phyloP scores from a whole-genome alignment of 2,888 invertebrate genomes.

The Archips xylosteana region DNA sequence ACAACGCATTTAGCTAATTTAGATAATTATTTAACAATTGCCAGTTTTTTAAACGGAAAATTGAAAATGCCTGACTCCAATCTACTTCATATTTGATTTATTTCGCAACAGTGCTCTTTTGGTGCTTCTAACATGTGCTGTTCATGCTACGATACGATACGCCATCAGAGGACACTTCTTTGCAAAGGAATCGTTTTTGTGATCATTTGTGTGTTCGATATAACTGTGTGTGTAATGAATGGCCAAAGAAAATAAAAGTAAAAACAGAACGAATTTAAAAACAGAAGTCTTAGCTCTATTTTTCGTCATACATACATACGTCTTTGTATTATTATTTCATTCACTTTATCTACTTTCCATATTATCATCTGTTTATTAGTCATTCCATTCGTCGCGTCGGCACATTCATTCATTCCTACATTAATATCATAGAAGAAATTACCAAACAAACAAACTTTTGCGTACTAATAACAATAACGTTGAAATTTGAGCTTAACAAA shows the following conservation, averaged over 20 bases:
- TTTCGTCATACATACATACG: too few species aligned
- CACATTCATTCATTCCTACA: not conserved
- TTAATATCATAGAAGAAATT: not conserved
- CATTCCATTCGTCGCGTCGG: not conserved
- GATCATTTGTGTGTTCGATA: too few species aligned
- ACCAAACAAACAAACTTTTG: not conserved
- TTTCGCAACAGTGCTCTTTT: not conserved
- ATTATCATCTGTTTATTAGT: not conserved
- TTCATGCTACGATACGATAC: too few species aligned
- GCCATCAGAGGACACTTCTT: too few species aligned
- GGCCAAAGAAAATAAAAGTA: too few species aligned
- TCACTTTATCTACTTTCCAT: not conserved
- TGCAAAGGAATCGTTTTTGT: too few species aligned
- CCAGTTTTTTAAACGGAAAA: not conserved
- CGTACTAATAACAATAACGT: not conserved
- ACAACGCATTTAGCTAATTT: slow-evolving; percentile 9
- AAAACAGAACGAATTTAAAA: too few species aligned
- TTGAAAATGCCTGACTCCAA: not conserved
- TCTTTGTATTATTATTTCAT: too few species aligned
- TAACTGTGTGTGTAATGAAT: too few species aligned
- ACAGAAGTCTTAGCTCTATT: too few species aligned
- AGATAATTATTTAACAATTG: not conserved
- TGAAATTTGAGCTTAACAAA: not conserved
- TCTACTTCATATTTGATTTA: not conserved
- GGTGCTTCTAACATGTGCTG: too few species aligned